Evolutionary conservation across 2,888 invertebrate genomes (phyloP).

Genomic region (Drosophila dives): DNA sequence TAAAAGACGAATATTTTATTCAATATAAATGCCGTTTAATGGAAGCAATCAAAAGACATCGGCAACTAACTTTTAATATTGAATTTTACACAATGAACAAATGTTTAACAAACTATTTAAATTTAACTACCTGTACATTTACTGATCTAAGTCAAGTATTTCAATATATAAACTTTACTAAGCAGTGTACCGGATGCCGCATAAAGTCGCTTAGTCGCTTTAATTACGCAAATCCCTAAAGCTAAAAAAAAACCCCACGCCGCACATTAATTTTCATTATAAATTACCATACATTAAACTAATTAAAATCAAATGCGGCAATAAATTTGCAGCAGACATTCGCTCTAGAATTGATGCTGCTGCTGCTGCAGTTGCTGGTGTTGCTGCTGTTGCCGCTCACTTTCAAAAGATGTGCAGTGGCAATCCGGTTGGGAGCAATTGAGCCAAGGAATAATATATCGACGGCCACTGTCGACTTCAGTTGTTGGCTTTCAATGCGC

Average conservation of each 20-base stretch:
- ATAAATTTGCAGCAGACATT: slow-evolving; percentile 69
- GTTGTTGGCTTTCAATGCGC: slow-evolving; percentile 63
- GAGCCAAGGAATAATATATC: slow-evolving; percentile 43
- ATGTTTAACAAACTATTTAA: neutral
- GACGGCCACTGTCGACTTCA: slow-evolving; percentile 30
- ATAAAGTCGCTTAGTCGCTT: slow-evolving; percentile 6
- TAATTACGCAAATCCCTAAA: slow-evolving; percentile 31
- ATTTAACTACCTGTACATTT: neutral
- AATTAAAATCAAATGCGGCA: slow-evolving; percentile 74
- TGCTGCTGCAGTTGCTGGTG: slow-evolving; percentile 18
- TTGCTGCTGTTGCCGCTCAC: slow-evolving; percentile 54
- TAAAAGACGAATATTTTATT: neutral
- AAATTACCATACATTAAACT: slow-evolving; percentile 77
- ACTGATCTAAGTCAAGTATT: neutral
- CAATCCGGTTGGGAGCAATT: slow-evolving; percentile 63
- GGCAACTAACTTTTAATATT: neutral
- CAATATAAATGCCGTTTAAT: neutral
- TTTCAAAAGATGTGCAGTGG: slow-evolving; percentile 70
- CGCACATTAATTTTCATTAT: slow-evolving; percentile 50
- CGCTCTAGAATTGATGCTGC: slow-evolving; percentile 74
- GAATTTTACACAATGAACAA: neutral
- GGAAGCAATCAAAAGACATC: neutral
- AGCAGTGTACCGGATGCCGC: slow-evolving; percentile 25
- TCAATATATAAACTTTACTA: too few relatives aligned
- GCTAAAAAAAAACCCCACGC: slow-evolving; percentile 11